A percentile compares a stretch with the other conserved stretches of the same genome.
Evolutionary conservation across 2,797 vertebrate species (phyloP).

Genomic region (Alfaro cultratus): DNA sequence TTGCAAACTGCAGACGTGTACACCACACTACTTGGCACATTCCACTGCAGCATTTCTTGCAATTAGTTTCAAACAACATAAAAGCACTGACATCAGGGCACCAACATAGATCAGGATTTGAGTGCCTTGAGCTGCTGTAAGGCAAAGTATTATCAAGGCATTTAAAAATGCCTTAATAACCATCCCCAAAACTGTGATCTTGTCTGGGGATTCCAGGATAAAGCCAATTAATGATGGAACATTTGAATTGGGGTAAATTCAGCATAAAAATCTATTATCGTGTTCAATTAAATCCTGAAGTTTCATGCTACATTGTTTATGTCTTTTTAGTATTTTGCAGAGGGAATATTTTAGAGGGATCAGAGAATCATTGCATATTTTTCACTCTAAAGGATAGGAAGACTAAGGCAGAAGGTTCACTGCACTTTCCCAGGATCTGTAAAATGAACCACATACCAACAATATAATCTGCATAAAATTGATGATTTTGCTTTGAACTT

Average conservation of each 20-base stretch:
- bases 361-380: background rate
- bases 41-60: background rate
- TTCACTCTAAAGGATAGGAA: background rate
- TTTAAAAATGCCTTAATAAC: background rate
- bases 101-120: background rate
- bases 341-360: conserved; percentile 3
- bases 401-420: conserved; percentile 15
- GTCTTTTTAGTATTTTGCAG: background rate
- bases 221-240: background rate
- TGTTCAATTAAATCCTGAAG: background rate
- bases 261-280: background rate
- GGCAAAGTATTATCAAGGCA: background rate
- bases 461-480: conserved; percentile 31
- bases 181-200: background rate
- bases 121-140: background rate
- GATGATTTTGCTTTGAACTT: conserved; percentile 35
- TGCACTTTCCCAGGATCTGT: conserved; percentile 17
- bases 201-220: background rate
- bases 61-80: background rate
- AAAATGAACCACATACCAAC: conserved; percentile 25
- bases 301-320: background rate
- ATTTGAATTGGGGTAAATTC: background rate
- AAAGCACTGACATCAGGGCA: background rate
- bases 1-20: background rate
- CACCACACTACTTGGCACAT: background rate